These are phyloP conservation scores for Papilio aristodemus DNA, from an alignment of 1,140 invertebrate genomes.

Conservation along the genomic window DNA sequence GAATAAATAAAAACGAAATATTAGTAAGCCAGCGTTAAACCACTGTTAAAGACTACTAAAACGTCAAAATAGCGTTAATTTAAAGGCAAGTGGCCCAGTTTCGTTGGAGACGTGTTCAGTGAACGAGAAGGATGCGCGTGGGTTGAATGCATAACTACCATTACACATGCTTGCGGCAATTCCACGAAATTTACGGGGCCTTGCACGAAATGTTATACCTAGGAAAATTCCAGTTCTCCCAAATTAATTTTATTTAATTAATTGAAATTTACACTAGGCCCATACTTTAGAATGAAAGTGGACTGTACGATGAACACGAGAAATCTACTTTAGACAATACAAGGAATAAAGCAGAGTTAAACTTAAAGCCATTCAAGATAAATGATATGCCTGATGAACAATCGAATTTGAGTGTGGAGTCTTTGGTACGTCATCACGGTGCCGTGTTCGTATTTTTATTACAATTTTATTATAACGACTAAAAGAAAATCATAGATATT, in stretches of 20 bases:
- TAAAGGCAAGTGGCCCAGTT: constrained; percentile 15
- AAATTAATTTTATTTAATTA: not conserved
- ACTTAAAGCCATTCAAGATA: too few species aligned
- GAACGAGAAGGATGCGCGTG: constrained; percentile 12
- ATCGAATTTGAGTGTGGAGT: too few species aligned
- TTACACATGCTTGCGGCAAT: constrained; percentile 18
- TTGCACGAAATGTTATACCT: not conserved
- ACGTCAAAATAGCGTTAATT: constrained; percentile 13
- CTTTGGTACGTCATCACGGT: too few species aligned
- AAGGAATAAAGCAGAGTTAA: too few species aligned
- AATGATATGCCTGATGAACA: too few species aligned
- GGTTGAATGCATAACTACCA: constrained; percentile 15
- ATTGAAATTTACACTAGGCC: too few species aligned
- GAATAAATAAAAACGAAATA: not conserved
- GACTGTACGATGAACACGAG: too few species aligned
- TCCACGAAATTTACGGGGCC: not conserved
- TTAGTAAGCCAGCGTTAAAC: not conserved
- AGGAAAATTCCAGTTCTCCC: not conserved
- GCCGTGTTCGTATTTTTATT: too few species aligned
- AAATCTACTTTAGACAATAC: too few species aligned
- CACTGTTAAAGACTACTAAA: not conserved
- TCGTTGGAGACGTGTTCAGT: not conserved
- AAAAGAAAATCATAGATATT: too few species aligned
- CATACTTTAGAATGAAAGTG: too few species aligned
- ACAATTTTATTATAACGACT: too few species aligned